phyloP scores from a whole-genome alignment of 2,888 invertebrate genomes.

The Argyra leucocephala region DNA sequence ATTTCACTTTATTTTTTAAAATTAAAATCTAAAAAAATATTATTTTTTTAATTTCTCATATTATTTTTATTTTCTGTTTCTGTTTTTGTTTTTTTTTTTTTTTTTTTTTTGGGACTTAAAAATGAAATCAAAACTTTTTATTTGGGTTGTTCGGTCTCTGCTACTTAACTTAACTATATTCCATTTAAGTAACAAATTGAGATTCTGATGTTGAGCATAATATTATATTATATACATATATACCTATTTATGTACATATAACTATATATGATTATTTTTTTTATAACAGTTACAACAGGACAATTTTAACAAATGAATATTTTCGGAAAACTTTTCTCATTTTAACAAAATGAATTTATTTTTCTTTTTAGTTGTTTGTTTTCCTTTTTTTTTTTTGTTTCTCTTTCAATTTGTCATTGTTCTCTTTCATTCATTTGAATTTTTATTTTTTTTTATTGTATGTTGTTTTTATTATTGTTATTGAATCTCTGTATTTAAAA shows the following conservation, averaged over 20 bases:
- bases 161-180: not conserved
- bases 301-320: not conserved
- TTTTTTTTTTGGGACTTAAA: not conserved
- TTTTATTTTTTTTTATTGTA: too few species aligned
- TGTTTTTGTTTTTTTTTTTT: not conserved
- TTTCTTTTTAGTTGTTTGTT: not conserved
- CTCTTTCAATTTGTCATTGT: not conserved
- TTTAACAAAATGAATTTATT: conserved; percentile 4
- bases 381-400: not conserved
- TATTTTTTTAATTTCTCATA: too few species aligned
- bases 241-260: too few species aligned
- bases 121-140: not conserved
- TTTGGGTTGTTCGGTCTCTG: not conserved
- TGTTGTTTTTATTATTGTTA: too few species aligned
- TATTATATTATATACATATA: not conserved
- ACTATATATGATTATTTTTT: not conserved
- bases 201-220: too few species aligned
- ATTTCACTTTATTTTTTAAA: too few species aligned
- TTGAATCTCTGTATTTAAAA: not conserved
- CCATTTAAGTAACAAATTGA: not conserved
- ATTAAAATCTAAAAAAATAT: too few species aligned
- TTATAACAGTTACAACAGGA: not conserved
- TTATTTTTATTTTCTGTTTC: too few species aligned
- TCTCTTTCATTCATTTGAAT: too few species aligned
- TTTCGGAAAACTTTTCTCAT: conserved; percentile 8